These are phyloP conservation scores for Lucilia sericata DNA, from an alignment of 1,140 invertebrate genomes.

Conservation along the genomic window DNA sequence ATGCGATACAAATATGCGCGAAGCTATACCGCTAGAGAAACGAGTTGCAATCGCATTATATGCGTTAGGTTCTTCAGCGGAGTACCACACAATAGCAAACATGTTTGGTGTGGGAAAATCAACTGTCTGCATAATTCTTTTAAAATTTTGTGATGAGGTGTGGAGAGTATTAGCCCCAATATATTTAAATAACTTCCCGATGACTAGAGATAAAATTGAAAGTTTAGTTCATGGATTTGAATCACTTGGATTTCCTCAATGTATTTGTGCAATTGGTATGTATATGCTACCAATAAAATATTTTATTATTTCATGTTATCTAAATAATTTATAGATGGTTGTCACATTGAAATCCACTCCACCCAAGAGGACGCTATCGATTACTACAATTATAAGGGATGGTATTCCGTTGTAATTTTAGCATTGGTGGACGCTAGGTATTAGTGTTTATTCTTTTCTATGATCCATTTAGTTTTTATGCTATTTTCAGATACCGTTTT, in stretches of 20 bases:
- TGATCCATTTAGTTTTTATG: slow-evolving; percentile 14
- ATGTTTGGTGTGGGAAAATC: slow-evolving; percentile 43
- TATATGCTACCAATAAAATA: neutral
- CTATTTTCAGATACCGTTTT: slow-evolving; percentile 37
- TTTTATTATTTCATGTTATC: slow-evolving; percentile 5
- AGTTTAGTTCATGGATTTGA: slow-evolving; percentile 28
- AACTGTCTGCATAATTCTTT: slow-evolving; percentile 40
- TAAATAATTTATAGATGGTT: slow-evolving; percentile 28
- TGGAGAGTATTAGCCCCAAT: slow-evolving; percentile 4
- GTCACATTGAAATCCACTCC: slow-evolving; percentile 28
- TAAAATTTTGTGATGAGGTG: slow-evolving; percentile 16
- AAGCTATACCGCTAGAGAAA: slow-evolving; percentile 40
- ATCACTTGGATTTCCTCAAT: slow-evolving; percentile 44
- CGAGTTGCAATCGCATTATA: slow-evolving; percentile 33
- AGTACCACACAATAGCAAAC: slow-evolving; percentile 44
- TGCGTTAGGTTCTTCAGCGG: slow-evolving; percentile 31
- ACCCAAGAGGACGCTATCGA: neutral
- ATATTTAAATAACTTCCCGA: slow-evolving; percentile 32
- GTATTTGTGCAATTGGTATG: slow-evolving; percentile 38
- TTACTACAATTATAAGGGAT: slow-evolving; percentile 45
- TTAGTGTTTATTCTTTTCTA: neutral
- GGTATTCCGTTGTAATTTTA: slow-evolving; percentile 45
- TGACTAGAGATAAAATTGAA: slow-evolving; percentile 38
- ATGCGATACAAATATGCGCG: slow-evolving; percentile 35
- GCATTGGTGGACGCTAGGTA: slow-evolving; percentile 41